Evolutionary conservation across 2,113 vertebrate species (phyloP), one percentile per base, ranked within the genome.

Genomic region (Elanoides forficatus): DNA sequence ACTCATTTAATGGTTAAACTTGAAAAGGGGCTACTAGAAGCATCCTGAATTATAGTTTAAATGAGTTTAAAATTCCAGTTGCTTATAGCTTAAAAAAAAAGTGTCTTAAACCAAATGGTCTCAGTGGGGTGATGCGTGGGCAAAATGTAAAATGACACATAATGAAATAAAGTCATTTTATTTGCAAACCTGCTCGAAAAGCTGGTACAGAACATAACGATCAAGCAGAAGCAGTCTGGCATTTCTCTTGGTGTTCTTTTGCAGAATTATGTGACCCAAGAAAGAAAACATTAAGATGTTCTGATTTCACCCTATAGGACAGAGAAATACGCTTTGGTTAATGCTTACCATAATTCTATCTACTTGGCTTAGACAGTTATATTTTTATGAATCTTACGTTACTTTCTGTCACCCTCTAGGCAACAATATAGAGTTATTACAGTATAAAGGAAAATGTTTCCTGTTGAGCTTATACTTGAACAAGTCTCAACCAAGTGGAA

Each of bases 361-460:
- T 96, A 90, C 92, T 98, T 98, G 94, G 93, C 91, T 91, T 74
- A 97, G 93, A 96, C 91, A 95, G 95, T 97, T 97, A 96, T 79
- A 94, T 90, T 97, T 98, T 97, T 98, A 98, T 97, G 97, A 97
- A 97, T 96, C 96, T 96, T 96, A 81, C 34, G 80, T 96, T 97
- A 91, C 93, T 97, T 98, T 97, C 96, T 97, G 95, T 97, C 95
- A 96, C 91, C 96, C 97, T 98, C 97, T 96, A 98, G 97, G 92
- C 96, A 98, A 96, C 96, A 97, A 96, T 97, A 96, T 74, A 94
- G 96, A 93, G 89, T 97, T 97, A 97, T 97, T 98, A 87, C 62
- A 89, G 94, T 74, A 96, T 97, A 97, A 98, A 98, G 94, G 92
- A 95, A 97, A 97, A 97, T 93, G 79, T 43, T 93, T 97, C 85